Evolutionary conservation across 2,113 vertebrate genomes (phyloP).

Genomic region (Macquaria ambigua): DNA sequence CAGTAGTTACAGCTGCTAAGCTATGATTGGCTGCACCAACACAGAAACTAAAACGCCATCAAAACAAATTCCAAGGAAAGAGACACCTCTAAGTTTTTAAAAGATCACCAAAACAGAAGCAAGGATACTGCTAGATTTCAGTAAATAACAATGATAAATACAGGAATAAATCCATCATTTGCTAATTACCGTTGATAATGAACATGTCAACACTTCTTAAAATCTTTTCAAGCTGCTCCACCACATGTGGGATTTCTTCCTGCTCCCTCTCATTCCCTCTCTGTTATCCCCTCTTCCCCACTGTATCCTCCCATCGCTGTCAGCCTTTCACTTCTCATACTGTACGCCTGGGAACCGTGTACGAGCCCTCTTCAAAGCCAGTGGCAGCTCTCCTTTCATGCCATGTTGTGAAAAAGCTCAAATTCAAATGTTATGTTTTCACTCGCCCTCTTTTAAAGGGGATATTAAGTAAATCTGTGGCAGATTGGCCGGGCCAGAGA

Average conservation of each 20-base stretch:
- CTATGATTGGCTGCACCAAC: not conserved
- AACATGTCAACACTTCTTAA: constrained; percentile 45
- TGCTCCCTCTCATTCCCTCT: constrained; percentile 4
- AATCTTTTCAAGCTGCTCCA: constrained; percentile 29
- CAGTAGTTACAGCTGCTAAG: not conserved
- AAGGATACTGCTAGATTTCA: not conserved
- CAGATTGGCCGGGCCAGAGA: constrained; percentile 33
- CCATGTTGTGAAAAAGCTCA: constrained; percentile 52
- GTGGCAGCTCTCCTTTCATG: constrained; percentile 56
- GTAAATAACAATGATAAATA: not conserved
- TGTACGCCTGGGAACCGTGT: constrained; percentile 33
- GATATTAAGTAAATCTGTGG: constrained; percentile 62
- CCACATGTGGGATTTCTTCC: constrained; percentile 33
- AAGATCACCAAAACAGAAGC: not conserved
- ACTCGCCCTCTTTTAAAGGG: constrained; percentile 40
- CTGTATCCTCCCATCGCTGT: constrained; percentile 28
- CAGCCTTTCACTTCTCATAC: constrained; percentile 28
- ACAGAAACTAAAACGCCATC: not conserved
- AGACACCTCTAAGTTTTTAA: not conserved
- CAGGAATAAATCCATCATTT: not conserved
- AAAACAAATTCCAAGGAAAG: not conserved
- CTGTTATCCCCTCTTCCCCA: not conserved
- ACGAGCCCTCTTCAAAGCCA: constrained; percentile 40
- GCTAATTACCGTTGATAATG: constrained; percentile 1
- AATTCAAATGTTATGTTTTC: constrained; percentile 57